phyloP scores from a whole-genome alignment of 2,888 invertebrate genomes.

The Scrobipalpa atriplicella region DNA sequence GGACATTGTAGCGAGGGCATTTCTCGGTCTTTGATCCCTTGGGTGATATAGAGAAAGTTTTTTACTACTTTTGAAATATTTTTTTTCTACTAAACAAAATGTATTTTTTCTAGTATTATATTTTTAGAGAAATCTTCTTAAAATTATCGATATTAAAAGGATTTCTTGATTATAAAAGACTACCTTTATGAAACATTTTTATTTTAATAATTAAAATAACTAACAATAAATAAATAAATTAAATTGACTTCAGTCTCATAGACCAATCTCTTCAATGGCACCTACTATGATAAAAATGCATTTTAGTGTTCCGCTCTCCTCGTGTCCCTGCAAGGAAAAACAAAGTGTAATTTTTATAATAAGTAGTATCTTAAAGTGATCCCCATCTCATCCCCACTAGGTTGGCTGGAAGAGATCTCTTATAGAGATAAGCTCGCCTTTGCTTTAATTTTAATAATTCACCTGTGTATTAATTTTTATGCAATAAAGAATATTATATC shows the following conservation, averaged over 20 bases:
- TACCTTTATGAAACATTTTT: not conserved
- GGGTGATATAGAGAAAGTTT: slow-evolving; percentile 69
- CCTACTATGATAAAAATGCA: slow-evolving; percentile 38
- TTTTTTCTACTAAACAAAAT: not conserved
- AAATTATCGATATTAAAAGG: too few species aligned
- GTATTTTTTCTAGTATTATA: not conserved
- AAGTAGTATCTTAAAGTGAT: too few species aligned
- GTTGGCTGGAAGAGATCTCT: too few species aligned
- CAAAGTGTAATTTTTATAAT: not conserved
- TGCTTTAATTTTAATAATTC: too few species aligned
- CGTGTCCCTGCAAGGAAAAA: slow-evolving; percentile 51
- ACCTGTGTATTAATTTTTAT: too few species aligned
- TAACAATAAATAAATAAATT: slow-evolving; percentile 39
- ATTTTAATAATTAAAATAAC: slow-evolving; percentile 28
- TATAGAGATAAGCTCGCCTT: too few species aligned
- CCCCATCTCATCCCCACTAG: not conserved
- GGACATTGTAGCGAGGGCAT: slow-evolving; percentile 51
- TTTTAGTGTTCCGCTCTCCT: slow-evolving; percentile 31
- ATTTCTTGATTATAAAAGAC: too few species aligned
- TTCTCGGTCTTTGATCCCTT: slow-evolving; percentile 60
- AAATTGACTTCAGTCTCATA: slow-evolving; percentile 36
- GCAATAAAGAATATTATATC: too few species aligned
- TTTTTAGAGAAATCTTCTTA: not conserved
- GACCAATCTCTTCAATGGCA: slow-evolving; percentile 62
- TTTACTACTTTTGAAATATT: slow-evolving; percentile 36